Conservation (phyloP, 2,113 vertebrate genomes). For the Peucedramus taeniatus region DNA sequence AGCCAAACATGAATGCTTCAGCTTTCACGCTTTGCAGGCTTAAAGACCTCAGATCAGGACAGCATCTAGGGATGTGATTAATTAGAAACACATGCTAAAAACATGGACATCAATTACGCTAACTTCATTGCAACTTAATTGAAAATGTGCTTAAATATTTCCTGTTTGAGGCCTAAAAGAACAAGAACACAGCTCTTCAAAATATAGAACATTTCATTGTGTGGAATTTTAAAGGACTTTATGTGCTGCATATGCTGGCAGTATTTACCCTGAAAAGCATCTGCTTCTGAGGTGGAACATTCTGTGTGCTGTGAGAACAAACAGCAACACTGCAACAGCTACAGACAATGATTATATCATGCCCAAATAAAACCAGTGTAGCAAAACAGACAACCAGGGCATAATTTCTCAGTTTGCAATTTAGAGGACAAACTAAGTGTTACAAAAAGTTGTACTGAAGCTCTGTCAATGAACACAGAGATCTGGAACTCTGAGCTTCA, state of each 20-base stretch:
- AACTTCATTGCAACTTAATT: slow-evolving; percentile 35
- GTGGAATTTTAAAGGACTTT: slow-evolving; percentile 11
- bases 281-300: slow-evolving; percentile 43
- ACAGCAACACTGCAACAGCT: not conserved
- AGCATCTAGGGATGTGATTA: not conserved
- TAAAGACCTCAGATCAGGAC: slow-evolving; percentile 27
- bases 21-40: not conserved
- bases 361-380: slow-evolving; percentile 12
- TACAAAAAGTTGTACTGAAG: not conserved
- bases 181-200: slow-evolving; percentile 23
- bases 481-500: not conserved
- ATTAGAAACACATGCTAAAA: slow-evolving; percentile 33
- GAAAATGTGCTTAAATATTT: slow-evolving; percentile 46
- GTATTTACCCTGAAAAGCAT: not conserved
- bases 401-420: slow-evolving; percentile 31
- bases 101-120: not conserved
- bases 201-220: not conserved
- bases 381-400: slow-evolving; percentile 24
- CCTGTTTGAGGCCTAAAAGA: slow-evolving; percentile 29
- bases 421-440: not conserved
- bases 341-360: slow-evolving; percentile 21
- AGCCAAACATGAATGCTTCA: not conserved
- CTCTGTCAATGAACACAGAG: not conserved
- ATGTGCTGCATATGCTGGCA: not conserved
- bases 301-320: slow-evolving; percentile 1